Percentiles rank a stretch among this genome's conserved stretches.
These are phyloP conservation scores for Oscarella lobularis DNA, from an alignment of 37 sponge, comb jelly and placozoan species.

Conservation along the genomic window DNA sequence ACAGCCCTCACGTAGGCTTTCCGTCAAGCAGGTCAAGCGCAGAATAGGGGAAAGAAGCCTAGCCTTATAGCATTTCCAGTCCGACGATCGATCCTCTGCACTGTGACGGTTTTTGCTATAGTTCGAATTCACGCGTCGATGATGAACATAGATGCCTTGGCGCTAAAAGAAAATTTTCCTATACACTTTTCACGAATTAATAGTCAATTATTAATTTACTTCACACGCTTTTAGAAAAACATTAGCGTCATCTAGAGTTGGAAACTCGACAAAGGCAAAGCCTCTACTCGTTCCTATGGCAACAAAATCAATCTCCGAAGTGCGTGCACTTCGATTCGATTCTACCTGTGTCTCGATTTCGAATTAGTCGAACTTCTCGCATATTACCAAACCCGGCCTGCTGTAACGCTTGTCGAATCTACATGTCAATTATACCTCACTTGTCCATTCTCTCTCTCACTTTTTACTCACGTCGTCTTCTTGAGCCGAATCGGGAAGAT, in stretches of 20 bases:
- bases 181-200: too few relatives aligned
- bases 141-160: neutral
- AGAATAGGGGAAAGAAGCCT: too few relatives aligned
- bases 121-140: neutral
- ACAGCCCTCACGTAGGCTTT: neutral
- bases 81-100: neutral
- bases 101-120: neutral
- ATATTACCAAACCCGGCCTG: neutral
- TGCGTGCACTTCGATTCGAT: too few relatives aligned
- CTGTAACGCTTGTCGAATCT: neutral
- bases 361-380: neutral
- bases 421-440: too few relatives aligned
- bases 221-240: neutral
- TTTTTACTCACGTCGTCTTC: neutral
- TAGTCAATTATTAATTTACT: neutral
- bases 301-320: too few relatives aligned
- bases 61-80: neutral
- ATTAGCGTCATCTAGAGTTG: neutral
- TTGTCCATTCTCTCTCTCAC: too few relatives aligned
- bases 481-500: neutral
- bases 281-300: conserved; percentile 10
- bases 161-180: neutral
- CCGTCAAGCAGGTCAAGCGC: neutral
- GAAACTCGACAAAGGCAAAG: conserved; percentile 65
- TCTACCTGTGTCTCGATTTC: neutral